Percentiles rank a stretch among this genome's conserved stretches.
Evolutionary conservation across 2,888 invertebrate species (phyloP).

Genomic region (Bombylius discolor): DNA sequence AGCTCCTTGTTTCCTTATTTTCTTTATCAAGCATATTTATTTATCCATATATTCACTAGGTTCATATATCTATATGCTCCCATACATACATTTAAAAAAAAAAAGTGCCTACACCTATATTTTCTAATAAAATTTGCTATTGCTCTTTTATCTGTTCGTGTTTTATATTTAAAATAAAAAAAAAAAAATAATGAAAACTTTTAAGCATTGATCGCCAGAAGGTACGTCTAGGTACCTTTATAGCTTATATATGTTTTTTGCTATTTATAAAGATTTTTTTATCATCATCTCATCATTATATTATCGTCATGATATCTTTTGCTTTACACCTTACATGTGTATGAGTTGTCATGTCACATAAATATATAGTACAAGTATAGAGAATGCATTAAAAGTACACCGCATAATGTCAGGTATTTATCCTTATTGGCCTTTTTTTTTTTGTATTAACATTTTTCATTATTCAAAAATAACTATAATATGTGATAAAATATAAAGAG

Average conservation of each 20-base stretch:
- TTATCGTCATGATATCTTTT: not conserved
- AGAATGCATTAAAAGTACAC: not conserved
- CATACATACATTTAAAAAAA: too few relatives aligned
- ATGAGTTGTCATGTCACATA: not conserved
- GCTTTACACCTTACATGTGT: not conserved
- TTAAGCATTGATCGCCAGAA: not conserved
- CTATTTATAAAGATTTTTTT: not conserved
- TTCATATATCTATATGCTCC: too few relatives aligned
- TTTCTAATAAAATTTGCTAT: constrained; percentile 12
- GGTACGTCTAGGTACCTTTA: not conserved
- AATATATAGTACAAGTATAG: not conserved
- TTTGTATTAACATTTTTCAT: too few relatives aligned
- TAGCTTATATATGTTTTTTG: not conserved
- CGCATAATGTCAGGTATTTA: too few relatives aligned
- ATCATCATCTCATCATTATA: not conserved
- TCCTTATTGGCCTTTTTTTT: not conserved
- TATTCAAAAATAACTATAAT: too few relatives aligned
- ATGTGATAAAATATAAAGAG: too few relatives aligned
- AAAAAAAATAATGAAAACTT: not conserved
- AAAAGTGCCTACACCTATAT: not conserved
- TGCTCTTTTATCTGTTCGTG: constrained; percentile 11
- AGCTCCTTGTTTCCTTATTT: too few relatives aligned
- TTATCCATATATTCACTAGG: too few relatives aligned
- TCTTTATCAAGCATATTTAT: too few relatives aligned
- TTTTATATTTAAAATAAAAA: not conserved